phyloP scores from a whole-genome alignment of 2,888 invertebrate species.

The Tuta absoluta region DNA sequence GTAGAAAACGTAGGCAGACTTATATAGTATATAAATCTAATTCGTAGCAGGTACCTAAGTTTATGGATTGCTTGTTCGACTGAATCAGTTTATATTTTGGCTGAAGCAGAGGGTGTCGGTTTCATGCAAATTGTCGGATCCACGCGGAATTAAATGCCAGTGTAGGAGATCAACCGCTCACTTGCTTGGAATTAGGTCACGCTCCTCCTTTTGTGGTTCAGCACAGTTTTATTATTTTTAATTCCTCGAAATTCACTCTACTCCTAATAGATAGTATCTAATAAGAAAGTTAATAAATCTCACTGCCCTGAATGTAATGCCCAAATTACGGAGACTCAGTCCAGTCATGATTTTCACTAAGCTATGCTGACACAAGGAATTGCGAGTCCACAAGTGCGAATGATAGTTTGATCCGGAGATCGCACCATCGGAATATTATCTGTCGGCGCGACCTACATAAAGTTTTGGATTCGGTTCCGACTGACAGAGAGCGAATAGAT shows the following conservation, averaged over 20 bases:
- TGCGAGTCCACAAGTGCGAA: constrained; percentile 49
- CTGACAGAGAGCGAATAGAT: constrained; percentile 59
- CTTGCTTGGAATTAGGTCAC: constrained; percentile 8
- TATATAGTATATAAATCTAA: no score
- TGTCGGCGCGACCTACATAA: constrained; percentile 56
- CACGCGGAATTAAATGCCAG: constrained; percentile 18
- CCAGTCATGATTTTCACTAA: constrained; percentile 40
- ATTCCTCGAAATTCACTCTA: background rate
- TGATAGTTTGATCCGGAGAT: constrained; percentile 44
- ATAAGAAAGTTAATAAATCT: background rate
- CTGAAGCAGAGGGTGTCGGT: background rate
- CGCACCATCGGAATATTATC: constrained; percentile 26
- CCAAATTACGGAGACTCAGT: constrained; percentile 1
- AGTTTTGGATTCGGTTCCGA: constrained; percentile 51
- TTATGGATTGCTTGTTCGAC: background rate
- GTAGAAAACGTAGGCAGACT: no score
- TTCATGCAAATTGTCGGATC: constrained; percentile 10
- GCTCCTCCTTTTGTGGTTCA: constrained; percentile 2
- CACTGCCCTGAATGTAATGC: constrained; percentile 2
- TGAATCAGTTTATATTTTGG: background rate
- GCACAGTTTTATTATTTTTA: background rate
- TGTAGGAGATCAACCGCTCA: background rate
- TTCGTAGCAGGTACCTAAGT: no score
- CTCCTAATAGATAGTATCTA: background rate
- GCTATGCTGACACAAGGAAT: constrained; percentile 35